Conservation (phyloP, 2,797 vertebrate genomes). For the Myotis pilosus region DNA sequence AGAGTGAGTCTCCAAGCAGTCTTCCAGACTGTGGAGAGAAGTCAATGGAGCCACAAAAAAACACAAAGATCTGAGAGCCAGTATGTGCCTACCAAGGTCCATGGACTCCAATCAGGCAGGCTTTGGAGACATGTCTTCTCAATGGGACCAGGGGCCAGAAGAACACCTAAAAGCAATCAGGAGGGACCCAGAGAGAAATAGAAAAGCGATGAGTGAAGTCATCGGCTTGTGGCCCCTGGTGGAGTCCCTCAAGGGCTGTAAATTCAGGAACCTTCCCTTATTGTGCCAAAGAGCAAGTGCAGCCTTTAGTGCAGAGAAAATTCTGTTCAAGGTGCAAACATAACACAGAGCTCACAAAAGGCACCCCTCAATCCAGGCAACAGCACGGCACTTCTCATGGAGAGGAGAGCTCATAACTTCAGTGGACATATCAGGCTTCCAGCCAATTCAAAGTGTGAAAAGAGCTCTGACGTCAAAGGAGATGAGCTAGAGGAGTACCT, state of each 20-base stretch:
- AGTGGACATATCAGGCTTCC: neutral
- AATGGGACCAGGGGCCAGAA: neutral
- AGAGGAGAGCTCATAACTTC: neutral
- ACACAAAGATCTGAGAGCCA: neutral
- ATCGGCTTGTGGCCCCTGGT: neutral
- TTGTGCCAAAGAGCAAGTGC: neutral
- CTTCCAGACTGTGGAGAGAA: neutral
- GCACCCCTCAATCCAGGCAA: accelerated
- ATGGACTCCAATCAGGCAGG: neutral
- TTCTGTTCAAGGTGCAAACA: neutral
- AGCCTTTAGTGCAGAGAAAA: neutral
- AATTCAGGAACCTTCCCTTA: neutral
- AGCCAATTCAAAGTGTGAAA: neutral
- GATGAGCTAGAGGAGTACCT: neutral
- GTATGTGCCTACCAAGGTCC: too few species aligned
- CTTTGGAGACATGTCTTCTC: neutral
- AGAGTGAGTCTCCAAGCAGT: neutral
- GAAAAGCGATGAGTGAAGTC: neutral
- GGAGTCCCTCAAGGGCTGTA: neutral
- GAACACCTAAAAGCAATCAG: neutral
- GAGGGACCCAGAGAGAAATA: neutral
- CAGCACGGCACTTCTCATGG: neutral
- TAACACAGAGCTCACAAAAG: neutral
- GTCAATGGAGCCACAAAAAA: neutral
- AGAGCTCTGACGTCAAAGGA: neutral